Evolutionary conservation across 2,888 invertebrate genomes (phyloP), one percentile per base, ranked within the genome.

Genomic region (Prosapia bicincta): DNA sequence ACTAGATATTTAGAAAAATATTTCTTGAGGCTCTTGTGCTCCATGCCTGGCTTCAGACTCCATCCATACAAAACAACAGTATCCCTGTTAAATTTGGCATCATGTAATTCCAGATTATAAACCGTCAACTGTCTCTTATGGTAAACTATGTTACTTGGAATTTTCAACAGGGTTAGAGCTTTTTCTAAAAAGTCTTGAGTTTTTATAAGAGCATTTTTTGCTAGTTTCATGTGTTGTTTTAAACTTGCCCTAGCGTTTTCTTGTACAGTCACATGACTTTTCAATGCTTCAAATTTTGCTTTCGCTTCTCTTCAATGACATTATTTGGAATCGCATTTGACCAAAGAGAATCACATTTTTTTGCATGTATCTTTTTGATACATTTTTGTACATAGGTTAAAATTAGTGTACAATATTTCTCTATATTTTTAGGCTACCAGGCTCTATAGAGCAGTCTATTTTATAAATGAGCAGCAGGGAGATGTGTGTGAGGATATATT

Each of bases 81-180:
- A 78, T 69, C n/a, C n/a, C 76, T 72, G 20, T 79, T 38, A 24
- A 10, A 69, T 13, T 32, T 79, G 10, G 65, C 77, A 38, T 76
- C 74, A 76, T 82, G 80, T 43, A 82, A 74, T 3, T 81, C 81
- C 38, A 77, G 76, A 75, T 83, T 83, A 69, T 80, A 81, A 15
- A 82, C 20, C 74, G 78, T 79, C 1, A 82, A 73, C 70, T 81
- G 82, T 20, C 81, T 30, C 72, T 82, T 82, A 71, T 82, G 81
- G 70, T 78, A 81, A 15, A 81, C 74, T 9, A 82, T 76, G 68
- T n/a, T n/a, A n/a, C 79, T 81, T 9, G 81, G 80, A 20, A 82
- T 80, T 9, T 79, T 24, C 28, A 80, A 79, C 26, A 81, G 69
- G 54, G 79, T 78, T 25, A 82, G 74, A 6, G 80, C 80, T 78